Evolutionary conservation across 2,888 invertebrate species (phyloP).

Genomic region (Cepaea hortensis): DNA sequence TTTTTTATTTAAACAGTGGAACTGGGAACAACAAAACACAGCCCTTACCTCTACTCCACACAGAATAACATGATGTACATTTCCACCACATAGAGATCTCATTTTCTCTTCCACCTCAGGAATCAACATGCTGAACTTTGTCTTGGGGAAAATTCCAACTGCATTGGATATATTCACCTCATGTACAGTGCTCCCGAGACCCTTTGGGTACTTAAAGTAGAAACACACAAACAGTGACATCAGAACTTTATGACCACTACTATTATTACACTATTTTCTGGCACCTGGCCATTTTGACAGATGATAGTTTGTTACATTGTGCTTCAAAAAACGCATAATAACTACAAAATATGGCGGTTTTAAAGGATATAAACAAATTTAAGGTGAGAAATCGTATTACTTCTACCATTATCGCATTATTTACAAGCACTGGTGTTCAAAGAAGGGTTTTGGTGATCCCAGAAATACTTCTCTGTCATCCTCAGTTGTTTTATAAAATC

Average conservation of each 20-base stretch:
- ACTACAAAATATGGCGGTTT: neutral
- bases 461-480: too few relatives aligned
- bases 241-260: neutral
- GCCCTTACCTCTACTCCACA: constrained; percentile 74
- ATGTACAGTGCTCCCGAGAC: constrained; percentile 79
- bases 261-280: too few relatives aligned
- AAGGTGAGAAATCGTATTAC: too few relatives aligned
- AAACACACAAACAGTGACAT: neutral
- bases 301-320: too few relatives aligned
- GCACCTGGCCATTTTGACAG: too few relatives aligned
- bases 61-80: constrained; percentile 70
- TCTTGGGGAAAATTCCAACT: constrained; percentile 77
- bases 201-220: constrained; percentile 79
- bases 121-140: constrained; percentile 80
- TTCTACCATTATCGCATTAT: too few relatives aligned
- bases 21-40: constrained; percentile 31
- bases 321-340: too few relatives aligned
- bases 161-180: constrained; percentile 78
- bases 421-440: too few relatives aligned
- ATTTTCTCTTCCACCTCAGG: constrained; percentile 77
- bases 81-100: constrained; percentile 66
- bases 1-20: neutral
- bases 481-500: too few relatives aligned
- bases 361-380: neutral
- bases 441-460: too few relatives aligned